phyloP scores from a whole-genome alignment of 2,888 invertebrate species.

The Junonia oenone region DNA sequence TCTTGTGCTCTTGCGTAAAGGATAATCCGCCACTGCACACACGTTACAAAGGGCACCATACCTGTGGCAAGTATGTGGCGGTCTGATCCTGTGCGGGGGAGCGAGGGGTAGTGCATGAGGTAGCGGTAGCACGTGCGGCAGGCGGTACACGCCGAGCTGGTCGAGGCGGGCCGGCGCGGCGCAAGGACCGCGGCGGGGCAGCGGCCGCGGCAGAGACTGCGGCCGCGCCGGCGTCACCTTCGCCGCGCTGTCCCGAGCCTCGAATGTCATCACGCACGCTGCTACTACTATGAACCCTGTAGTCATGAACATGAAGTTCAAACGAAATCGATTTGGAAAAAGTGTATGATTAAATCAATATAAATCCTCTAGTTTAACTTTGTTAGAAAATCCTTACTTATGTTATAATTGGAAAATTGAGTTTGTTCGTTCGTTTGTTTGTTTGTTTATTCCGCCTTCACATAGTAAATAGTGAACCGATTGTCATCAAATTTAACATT shows the following conservation, averaged over 20 bases:
- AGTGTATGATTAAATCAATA: no score
- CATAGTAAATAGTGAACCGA: no score
- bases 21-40: no score
- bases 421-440: no score
- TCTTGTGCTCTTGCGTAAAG: no score
- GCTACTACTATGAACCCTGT: slow-evolving; percentile 98
- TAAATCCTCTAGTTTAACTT: no score
- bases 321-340: no score
- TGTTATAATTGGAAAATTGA: no score
- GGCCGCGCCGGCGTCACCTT: slow-evolving; percentile 88
- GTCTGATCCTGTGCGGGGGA: slow-evolving; percentile 68
- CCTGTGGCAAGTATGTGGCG: slow-evolving; percentile 54
- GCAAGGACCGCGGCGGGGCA: slow-evolving; percentile 70
- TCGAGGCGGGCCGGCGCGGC: slow-evolving; percentile 80
- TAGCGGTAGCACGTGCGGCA: slow-evolving; percentile 74
- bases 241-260: slow-evolving; percentile 95
- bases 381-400: no score
- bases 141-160: slow-evolving; percentile 83
- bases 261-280: slow-evolving; percentile 99
- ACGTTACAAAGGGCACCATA: slow-evolving; percentile 32
- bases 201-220: slow-evolving; percentile 72
- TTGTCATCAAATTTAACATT: no score
- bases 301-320: no score
- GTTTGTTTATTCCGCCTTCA: no score
- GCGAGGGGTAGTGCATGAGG: slow-evolving; percentile 67